A percentile compares a stretch with the other conserved stretches of the same genome.
These are phyloP conservation scores for Eupithecia tripunctaria DNA, from an alignment of 2,888 invertebrate species.

Conservation along the genomic window DNA sequence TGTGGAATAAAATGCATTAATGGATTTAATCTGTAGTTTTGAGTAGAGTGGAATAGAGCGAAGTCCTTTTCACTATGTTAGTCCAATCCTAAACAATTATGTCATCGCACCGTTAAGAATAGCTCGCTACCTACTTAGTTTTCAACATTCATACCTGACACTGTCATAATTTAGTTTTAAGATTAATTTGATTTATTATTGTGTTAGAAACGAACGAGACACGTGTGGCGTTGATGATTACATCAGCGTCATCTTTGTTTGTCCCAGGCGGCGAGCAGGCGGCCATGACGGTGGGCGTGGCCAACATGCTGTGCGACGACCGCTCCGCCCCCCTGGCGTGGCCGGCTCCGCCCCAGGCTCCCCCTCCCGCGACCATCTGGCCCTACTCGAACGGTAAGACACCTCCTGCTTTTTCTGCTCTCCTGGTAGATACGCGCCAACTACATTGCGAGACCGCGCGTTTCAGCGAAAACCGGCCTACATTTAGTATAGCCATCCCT, in stretches of 20 bases:
- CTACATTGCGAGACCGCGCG: conserved; percentile 79
- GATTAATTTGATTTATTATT: conserved; percentile 15
- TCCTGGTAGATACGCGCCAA: conserved; percentile 84
- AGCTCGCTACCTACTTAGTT: neutral
- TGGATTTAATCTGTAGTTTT: too few relatives aligned
- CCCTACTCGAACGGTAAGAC: conserved; percentile 89
- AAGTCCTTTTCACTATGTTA: neutral
- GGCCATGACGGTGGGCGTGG: conserved; percentile 87
- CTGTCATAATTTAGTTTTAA: conserved; percentile 9
- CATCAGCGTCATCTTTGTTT: conserved; percentile 67
- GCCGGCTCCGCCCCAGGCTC: conserved; percentile 81
- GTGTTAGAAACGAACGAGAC: conserved; percentile 18
- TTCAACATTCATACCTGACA: neutral
- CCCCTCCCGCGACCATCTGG: conserved; percentile 90
- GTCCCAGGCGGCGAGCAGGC: conserved; percentile 84
- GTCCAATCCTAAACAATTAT: neutral
- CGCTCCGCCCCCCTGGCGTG: conserved; percentile 85
- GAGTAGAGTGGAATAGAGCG: too few relatives aligned
- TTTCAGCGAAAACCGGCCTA: conserved; percentile 32
- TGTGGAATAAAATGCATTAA: too few relatives aligned
- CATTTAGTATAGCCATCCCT: conserved; percentile 31
- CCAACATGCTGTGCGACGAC: conserved; percentile 87
- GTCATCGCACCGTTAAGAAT: neutral
- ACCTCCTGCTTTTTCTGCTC: conserved; percentile 78
- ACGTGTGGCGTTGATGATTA: conserved; percentile 59